phyloP scores from a whole-genome alignment of 1,140 invertebrate species.

The Anoplophora glabripennis region DNA sequence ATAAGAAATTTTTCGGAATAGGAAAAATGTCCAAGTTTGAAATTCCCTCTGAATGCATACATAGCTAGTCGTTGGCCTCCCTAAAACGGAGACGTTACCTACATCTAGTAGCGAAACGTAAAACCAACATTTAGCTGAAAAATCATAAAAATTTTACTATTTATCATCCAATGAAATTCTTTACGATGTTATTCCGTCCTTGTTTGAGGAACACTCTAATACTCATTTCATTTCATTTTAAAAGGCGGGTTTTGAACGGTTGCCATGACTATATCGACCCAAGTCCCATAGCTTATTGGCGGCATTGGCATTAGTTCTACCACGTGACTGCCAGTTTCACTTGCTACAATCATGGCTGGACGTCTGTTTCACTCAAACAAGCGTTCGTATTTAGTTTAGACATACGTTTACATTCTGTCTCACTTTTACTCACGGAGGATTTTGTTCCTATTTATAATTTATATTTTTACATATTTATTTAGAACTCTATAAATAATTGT shows the following conservation, averaged over 20 bases:
- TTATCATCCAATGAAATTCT: slow-evolving; percentile 47
- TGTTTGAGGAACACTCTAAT: slow-evolving; percentile 21
- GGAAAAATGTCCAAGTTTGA: too few relatives aligned
- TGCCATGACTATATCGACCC: slow-evolving; percentile 48
- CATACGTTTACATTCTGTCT: slow-evolving; percentile 21
- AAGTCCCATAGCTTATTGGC: slow-evolving; percentile 31
- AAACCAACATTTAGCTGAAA: slow-evolving; percentile 45
- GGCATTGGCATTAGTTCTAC: slow-evolving; percentile 24
- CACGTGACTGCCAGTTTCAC: slow-evolving; percentile 37
- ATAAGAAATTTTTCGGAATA: too few relatives aligned
- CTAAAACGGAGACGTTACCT: slow-evolving; percentile 43
- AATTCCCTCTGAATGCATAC: too few relatives aligned
- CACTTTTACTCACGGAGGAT: not conserved
- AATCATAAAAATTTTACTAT: slow-evolving; percentile 50
- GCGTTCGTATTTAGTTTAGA: slow-evolving; percentile 24
- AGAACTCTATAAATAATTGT: too few relatives aligned
- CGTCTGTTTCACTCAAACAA: slow-evolving; percentile 17
- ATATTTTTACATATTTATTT: too few relatives aligned
- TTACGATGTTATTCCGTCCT: slow-evolving; percentile 36
- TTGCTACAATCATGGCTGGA: slow-evolving; percentile 44
- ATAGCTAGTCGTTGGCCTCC: not conserved
- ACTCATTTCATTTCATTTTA: slow-evolving; percentile 21
- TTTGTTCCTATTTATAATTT: too few relatives aligned
- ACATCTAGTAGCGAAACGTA: slow-evolving; percentile 48
- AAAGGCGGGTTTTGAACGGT: slow-evolving; percentile 36